Conservation (phyloP, 1,140 invertebrate species). For the Eulimnadia texana region DNA sequence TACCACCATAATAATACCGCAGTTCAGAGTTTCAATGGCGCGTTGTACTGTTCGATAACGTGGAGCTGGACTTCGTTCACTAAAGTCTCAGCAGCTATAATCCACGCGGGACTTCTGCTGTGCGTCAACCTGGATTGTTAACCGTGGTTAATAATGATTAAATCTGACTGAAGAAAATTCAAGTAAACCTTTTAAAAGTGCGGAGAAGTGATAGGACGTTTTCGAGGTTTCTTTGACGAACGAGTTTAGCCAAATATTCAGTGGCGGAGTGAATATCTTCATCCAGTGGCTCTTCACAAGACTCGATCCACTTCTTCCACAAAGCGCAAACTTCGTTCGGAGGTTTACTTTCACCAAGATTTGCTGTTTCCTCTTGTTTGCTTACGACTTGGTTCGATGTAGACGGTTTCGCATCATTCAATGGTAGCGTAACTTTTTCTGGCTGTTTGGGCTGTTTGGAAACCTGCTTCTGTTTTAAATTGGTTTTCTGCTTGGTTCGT, state of each 20-base stretch:
- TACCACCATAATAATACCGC: background rate
- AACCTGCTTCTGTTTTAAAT: background rate
- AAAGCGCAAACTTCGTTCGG: too few relatives aligned
- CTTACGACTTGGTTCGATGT: too few relatives aligned
- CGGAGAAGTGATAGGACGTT: background rate
- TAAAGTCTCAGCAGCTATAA: background rate
- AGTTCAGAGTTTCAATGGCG: background rate
- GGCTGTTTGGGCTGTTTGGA: too few relatives aligned
- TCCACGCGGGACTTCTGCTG: background rate
- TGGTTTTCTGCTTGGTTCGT: background rate
- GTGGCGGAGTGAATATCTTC: background rate
- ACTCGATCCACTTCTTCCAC: background rate
- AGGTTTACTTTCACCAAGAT: too few relatives aligned
- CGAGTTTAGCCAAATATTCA: background rate
- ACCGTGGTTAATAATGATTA: background rate
- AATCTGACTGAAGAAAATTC: background rate
- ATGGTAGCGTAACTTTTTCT: too few relatives aligned
- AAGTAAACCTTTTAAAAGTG: background rate
- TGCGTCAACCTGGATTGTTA: background rate
- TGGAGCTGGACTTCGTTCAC: background rate
- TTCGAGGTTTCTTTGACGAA: background rate
- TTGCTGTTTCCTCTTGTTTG: too few relatives aligned
- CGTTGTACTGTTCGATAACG: constrained; percentile 3
- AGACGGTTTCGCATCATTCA: too few relatives aligned
- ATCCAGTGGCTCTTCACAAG: background rate